Percentiles rank a stretch among this genome's conserved stretches.
Conservation (phyloP, 1,140 invertebrate genomes). For the Laupala kohalensis region DNA sequence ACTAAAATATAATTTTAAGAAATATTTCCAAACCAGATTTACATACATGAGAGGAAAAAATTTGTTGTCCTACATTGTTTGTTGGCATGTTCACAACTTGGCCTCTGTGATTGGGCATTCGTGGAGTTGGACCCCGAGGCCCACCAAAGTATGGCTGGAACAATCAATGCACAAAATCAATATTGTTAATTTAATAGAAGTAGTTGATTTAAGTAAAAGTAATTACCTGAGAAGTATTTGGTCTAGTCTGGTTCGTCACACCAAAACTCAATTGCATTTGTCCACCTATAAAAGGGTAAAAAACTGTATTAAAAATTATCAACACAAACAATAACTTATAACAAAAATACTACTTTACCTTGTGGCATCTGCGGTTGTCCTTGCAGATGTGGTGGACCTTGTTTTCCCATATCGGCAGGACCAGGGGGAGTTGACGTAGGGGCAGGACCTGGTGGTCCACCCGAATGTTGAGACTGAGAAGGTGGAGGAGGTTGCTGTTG, state of each 20-base stretch:
- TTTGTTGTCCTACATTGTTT: conserved; percentile 11
- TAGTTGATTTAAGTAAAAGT: background rate
- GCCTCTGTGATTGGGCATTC: conserved; percentile 9
- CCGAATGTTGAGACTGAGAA: background rate
- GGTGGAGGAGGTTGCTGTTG: conserved; percentile 8
- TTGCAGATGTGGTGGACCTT: conserved; percentile 11
- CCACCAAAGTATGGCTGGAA: conserved; percentile 5
- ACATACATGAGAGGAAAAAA: conserved; percentile 10
- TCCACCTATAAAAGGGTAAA: background rate
- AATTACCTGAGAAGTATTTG: background rate
- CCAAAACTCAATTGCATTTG: conserved; percentile 5
- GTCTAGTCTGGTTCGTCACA: conserved; percentile 1
- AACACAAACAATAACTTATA: background rate
- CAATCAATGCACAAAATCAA: background rate
- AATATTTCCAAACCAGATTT: background rate
- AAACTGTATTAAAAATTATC: background rate
- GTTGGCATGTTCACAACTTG: conserved; percentile 10
- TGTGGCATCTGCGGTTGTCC: conserved; percentile 6
- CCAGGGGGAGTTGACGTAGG: conserved; percentile 12
- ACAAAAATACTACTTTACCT: background rate
- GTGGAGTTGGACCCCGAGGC: conserved; percentile 5
- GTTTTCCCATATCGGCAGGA: conserved; percentile 8
- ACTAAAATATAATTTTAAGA: background rate
- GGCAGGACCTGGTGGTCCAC: conserved; percentile 10
- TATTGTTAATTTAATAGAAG: too few relatives aligned